A percentile compares a stretch with the other conserved stretches of the same genome.
Conservation (phyloP, 2,888 invertebrate species). For the Sminthurides aquaticus region DNA sequence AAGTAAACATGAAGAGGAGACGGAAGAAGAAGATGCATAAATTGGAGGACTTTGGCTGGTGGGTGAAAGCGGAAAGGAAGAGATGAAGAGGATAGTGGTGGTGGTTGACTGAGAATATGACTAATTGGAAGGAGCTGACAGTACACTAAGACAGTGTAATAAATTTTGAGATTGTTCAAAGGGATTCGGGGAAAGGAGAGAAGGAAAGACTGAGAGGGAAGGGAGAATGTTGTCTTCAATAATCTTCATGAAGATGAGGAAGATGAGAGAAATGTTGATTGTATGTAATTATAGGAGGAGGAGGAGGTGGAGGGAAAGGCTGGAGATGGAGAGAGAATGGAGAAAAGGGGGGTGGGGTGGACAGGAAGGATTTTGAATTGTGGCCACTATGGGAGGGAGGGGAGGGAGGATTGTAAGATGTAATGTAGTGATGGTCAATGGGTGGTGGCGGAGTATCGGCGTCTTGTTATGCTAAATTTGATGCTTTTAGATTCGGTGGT, state of each 20-base stretch:
- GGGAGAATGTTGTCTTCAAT: neutral
- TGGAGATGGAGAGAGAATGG: too few relatives aligned
- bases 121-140: conserved; percentile 26
- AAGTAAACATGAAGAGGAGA: neutral
- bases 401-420: too few relatives aligned
- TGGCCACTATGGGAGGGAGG: too few relatives aligned
- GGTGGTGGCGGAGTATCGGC: neutral
- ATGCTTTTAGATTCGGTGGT: neutral
- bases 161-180: conserved; percentile 23
- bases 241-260: neutral
- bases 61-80: conserved; percentile 8
- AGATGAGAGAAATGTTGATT: neutral
- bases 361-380: too few relatives aligned
- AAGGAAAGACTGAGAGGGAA: neutral
- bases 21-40: neutral
- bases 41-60: neutral
- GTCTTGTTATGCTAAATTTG: neutral
- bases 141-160: conserved; percentile 23
- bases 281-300: neutral
- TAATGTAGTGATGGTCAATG: neutral
- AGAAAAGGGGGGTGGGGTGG: too few relatives aligned
- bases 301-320: too few relatives aligned
- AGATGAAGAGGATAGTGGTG: neutral
- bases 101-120: conserved; percentile 20
- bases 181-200: conserved; percentile 1